Evolutionary conservation across 2,888 invertebrate species (phyloP), one percentile per base, ranked within the genome.

Genomic region (Priocnemis perturbator): DNA sequence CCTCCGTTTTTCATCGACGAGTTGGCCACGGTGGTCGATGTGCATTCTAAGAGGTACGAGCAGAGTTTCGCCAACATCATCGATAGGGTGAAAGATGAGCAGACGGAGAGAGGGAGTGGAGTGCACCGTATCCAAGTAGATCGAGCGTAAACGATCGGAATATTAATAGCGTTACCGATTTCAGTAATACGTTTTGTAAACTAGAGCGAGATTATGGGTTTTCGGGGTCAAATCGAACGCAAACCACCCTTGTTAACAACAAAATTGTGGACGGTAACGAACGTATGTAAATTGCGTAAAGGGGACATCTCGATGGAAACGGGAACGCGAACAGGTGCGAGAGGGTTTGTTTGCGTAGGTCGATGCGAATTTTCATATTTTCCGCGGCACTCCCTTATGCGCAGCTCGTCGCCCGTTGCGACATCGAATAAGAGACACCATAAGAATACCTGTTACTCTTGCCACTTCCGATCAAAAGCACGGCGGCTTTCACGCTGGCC

Each of bases 121-220:
- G 11, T 37, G 37, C 11, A 37, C 37, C 7, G 11, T 11, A 11
- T 37, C 37, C 48, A 9, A 15, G 21, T 7, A 11, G 50, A 3
- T 15, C 30, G 26, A 1, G 11, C 58, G 47, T 26, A 62, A 64
- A 60, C 21, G 53, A 67, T 69, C 56, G 30, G 37, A 61, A 64
- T 44, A 20, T 52, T 21, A 60, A 67, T 61, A 56, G 57, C 61
- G 64, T 66, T 65, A 69, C 57, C 61, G 67, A 60, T 58, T 69
- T 71, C 69, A 65, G 67, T 64, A 69, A 73, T 47, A 26, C 14
- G 55, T 60, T 62, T 14, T 55, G 66, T 61, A 53, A 70, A 73
- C 67, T 71, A 53, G 52, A n/a, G 55, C 55, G 53, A 52, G 37
- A 48, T 67, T 59, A 57, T 67, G 53, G 62, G 50, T 37, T 65